Evolutionary conservation across 1,140 invertebrate genomes (phyloP), one percentile per base, ranked within the genome.

Genomic region (Danaus plexippus): DNA sequence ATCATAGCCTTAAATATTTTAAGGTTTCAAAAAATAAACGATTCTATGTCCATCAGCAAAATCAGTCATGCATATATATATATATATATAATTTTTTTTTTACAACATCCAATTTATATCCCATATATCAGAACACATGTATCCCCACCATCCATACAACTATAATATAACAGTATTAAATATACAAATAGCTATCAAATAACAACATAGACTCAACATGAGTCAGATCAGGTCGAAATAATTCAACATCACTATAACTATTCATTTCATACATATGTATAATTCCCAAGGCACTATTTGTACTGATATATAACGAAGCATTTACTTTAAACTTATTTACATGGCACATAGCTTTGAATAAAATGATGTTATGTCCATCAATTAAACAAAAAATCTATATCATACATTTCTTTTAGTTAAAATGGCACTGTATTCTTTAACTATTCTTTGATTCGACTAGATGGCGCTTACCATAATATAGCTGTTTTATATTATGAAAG

Each of bases 191-290:
- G 63, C 57, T 65, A 56, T 51, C 56, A 57, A 49, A 59, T 64
- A 67, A 61, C 57, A 73, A 69, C 67, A 69, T 61, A 48, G 73
- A 72, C 78, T 84, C 78, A 81, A 81, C 77, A 80, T 84, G 78
- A 84, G 78, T 52, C 77, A 73, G 52, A 59, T 67, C 55, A 73
- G 62, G 78, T 84, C 63, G 77, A 79, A 76, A 55, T 54, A n/a
- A 48, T 75, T 74, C 77, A 84, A 81, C 77, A 64, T 51, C 59
- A 55, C 56, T 59, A 60, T 68, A 64, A 64, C 59, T 66, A 50
- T 58, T 59, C 65, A 63, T 62, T 60, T 60, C 53, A 41, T 66
- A 57, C 59, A 58, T 65, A 55, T 46, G 59, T 67, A 61, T 62
- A 54, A 42, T 63, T 48, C 54, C 49, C 12, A 77, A 68, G 73